Evolutionary conservation across 2,113 vertebrate genomes (phyloP).

Genomic region (Astur gentilis): DNA sequence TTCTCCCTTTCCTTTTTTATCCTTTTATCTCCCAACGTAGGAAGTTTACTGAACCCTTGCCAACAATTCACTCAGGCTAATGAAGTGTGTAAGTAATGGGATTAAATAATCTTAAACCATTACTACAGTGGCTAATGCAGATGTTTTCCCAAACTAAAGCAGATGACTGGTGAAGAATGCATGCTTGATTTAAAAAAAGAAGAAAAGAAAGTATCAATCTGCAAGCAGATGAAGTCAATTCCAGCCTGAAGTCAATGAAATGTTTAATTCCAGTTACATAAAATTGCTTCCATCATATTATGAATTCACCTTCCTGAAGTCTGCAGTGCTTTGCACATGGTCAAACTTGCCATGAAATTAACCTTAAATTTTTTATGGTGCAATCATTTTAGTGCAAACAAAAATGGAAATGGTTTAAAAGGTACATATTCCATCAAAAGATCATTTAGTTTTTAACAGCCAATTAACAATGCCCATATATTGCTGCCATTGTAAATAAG

Average conservation of each 20-base stretch:
- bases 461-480: neutral
- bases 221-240: slow-evolving; percentile 52
- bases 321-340: neutral
- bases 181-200: slow-evolving; percentile 64
- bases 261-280: slow-evolving; percentile 49
- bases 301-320: neutral
- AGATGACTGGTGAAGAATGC: slow-evolving; percentile 54
- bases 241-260: slow-evolving; percentile 50
- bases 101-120: slow-evolving; percentile 78
- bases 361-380: neutral
- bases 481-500: neutral
- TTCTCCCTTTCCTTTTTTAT: slow-evolving; percentile 64
- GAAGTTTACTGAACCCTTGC: slow-evolving; percentile 75
- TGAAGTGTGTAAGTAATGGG: slow-evolving; percentile 79
- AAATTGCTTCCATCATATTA: neutral
- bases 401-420: slow-evolving; percentile 12
- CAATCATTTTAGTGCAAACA: slow-evolving; percentile 14
- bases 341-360: neutral
- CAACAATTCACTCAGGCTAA: slow-evolving; percentile 81
- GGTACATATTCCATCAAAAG: neutral
- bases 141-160: slow-evolving; percentile 69
- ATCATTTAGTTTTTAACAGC: neutral
- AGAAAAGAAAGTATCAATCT: slow-evolving; percentile 60
- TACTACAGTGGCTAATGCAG: slow-evolving; percentile 70
- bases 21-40: slow-evolving; percentile 69